phyloP scores from a whole-genome alignment of 2,888 invertebrate species.

The Onthophagus sagittarius region DNA sequence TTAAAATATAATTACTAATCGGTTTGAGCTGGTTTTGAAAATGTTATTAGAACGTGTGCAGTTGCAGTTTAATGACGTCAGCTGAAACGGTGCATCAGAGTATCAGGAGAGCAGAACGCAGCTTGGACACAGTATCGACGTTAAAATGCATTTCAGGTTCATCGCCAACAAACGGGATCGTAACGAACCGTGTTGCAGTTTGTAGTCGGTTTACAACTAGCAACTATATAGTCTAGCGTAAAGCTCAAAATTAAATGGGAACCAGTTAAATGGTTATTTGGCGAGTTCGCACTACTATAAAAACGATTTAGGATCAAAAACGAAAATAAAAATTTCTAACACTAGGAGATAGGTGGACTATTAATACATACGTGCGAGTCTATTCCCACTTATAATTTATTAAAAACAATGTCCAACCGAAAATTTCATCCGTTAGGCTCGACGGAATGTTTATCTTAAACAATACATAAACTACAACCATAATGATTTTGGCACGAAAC shows the following conservation, averaged over 20 bases:
- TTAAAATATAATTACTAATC: neutral
- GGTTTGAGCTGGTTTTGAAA: neutral
- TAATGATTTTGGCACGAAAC: neutral
- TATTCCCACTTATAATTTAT: neutral
- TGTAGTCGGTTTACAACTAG: neutral
- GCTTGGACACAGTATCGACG: constrained; percentile 14
- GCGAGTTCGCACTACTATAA: neutral
- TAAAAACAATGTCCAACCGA: neutral
- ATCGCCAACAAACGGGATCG: neutral
- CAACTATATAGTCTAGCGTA: neutral
- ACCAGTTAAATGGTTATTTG: neutral
- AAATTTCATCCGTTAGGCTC: neutral
- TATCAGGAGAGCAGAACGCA: constrained; percentile 41
- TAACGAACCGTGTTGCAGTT: neutral
- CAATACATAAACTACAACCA: neutral
- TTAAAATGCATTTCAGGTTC: neutral
- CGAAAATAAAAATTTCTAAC: neutral
- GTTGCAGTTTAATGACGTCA: constrained; percentile 34
- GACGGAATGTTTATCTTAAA: neutral
- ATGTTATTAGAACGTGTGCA: neutral
- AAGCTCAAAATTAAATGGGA: neutral
- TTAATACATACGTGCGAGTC: neutral
- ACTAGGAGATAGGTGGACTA: neutral
- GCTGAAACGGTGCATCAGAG: constrained; percentile 37
- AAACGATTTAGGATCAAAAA: neutral